Evolutionary conservation across 2,888 invertebrate genomes (phyloP).

Genomic region (Candidula unifasciata): DNA sequence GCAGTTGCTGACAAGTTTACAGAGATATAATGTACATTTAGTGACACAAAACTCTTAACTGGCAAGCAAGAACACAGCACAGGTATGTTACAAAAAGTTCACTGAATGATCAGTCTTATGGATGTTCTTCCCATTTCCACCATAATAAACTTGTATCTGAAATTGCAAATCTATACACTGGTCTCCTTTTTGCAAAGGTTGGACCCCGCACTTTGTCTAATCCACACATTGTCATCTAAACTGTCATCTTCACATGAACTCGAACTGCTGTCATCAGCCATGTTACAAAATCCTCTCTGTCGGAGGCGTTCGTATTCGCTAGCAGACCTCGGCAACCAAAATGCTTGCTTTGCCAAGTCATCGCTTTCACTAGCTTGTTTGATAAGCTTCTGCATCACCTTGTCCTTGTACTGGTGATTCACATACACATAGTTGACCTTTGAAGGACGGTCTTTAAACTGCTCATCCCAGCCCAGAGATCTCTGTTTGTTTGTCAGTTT

Average conservation of each 20-base stretch:
- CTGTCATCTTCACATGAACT: slow-evolving; percentile 68
- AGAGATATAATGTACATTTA: too few species aligned
- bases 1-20: too few species aligned
- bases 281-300: slow-evolving; percentile 56
- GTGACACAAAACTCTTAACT: too few species aligned
- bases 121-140: too few species aligned
- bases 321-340: slow-evolving; percentile 70
- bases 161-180: slow-evolving; percentile 64
- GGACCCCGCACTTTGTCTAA: slow-evolving; percentile 65
- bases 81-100: not conserved
- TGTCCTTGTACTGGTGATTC: slow-evolving; percentile 71
- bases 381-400: slow-evolving; percentile 70
- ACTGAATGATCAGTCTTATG: not conserved
- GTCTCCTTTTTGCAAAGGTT: slow-evolving; percentile 74
- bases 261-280: slow-evolving; percentile 68
- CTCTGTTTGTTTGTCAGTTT: slow-evolving; percentile 65
- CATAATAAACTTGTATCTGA: too few species aligned
- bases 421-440: slow-evolving; percentile 73
- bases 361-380: slow-evolving; percentile 65
- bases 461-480: slow-evolving; percentile 72
- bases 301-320: slow-evolving; percentile 61
- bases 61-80: too few species aligned
- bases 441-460: slow-evolving; percentile 64
- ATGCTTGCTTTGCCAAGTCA: slow-evolving; percentile 62
- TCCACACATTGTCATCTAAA: slow-evolving; percentile 71